Evolutionary conservation across 2,888 invertebrate genomes (phyloP).

Genomic region (Amblyteles armatorius): DNA sequence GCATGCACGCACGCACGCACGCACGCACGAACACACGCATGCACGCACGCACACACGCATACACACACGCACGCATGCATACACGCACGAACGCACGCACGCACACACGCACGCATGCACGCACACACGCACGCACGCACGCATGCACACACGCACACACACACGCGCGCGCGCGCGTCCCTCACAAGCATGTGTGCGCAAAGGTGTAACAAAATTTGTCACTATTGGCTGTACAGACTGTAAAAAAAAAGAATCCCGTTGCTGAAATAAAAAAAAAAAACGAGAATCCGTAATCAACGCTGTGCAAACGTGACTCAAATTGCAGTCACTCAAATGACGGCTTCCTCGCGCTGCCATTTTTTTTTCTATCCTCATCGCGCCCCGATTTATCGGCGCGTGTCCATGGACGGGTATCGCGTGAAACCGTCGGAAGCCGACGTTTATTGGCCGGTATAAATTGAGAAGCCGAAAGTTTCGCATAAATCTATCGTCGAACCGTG

Average conservation of each 20-base stretch:
- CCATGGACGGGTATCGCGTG: too few relatives aligned
- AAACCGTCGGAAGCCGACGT: background rate
- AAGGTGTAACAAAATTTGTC: background rate
- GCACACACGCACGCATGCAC: background rate
- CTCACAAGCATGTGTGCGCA: background rate
- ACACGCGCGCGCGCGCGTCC: too few relatives aligned
- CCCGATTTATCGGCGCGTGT: background rate
- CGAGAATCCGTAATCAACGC: conserved; percentile 3
- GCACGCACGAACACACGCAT: background rate
- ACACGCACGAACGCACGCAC: background rate
- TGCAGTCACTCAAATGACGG: background rate
- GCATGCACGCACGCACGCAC: background rate
- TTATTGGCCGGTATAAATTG: conserved; percentile 12
- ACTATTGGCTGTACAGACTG: background rate
- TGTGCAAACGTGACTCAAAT: background rate
- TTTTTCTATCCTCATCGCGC: background rate
- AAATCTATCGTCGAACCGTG: background rate
- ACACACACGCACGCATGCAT: too few relatives aligned
- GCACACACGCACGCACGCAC: too few relatives aligned
- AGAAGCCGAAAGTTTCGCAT: conserved; percentile 5
- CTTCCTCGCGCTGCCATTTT: background rate
- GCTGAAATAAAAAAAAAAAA: background rate
- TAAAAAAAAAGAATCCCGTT: background rate
- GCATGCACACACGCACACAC: too few relatives aligned
- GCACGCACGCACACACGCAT: background rate